Conservation (phyloP, 2,888 invertebrate genomes). For the Caenorhabditis sp. region DNA sequence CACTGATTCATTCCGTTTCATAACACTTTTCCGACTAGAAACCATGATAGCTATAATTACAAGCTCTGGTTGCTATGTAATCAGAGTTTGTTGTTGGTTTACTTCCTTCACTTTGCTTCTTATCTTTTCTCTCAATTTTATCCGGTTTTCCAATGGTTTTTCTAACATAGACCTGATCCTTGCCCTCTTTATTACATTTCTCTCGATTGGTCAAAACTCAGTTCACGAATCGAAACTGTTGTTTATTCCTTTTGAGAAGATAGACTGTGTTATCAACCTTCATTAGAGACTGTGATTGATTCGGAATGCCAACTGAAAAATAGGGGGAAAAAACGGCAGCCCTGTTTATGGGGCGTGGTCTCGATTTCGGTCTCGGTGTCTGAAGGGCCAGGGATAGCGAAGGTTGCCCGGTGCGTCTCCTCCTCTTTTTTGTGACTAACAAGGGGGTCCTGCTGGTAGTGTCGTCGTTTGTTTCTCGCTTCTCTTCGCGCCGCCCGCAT, state of each 20-base stretch:
- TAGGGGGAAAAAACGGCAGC: not conserved
- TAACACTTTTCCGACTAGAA: not conserved
- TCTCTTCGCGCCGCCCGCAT: slow-evolving; percentile 65
- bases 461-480: slow-evolving; percentile 66
- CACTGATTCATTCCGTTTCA: slow-evolving; percentile 4
- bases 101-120: not conserved
- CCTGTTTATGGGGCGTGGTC: slow-evolving; percentile 42
- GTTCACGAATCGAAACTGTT: slow-evolving; percentile 13
- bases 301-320: slow-evolving; percentile 27
- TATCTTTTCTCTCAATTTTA: slow-evolving; percentile 10
- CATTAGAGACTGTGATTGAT: slow-evolving; percentile 36
- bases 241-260: slow-evolving; percentile 38
- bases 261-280: slow-evolving; percentile 43
- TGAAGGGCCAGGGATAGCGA: slow-evolving; percentile 41
- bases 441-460: slow-evolving; percentile 65
- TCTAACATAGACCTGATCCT: slow-evolving; percentile 19
- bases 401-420: slow-evolving; percentile 63
- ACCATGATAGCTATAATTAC: slow-evolving; percentile 12
- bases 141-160: not conserved
- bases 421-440: slow-evolving; percentile 65
- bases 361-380: slow-evolving; percentile 58
- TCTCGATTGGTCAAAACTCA: slow-evolving; percentile 45
- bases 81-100: slow-evolving; percentile 16
- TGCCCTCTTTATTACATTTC: slow-evolving; percentile 9
- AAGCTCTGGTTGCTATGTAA: slow-evolving; percentile 47